Evolutionary conservation across 1,140 invertebrate species (phyloP).

Genomic region (Macrobrachium rosenbergii): DNA sequence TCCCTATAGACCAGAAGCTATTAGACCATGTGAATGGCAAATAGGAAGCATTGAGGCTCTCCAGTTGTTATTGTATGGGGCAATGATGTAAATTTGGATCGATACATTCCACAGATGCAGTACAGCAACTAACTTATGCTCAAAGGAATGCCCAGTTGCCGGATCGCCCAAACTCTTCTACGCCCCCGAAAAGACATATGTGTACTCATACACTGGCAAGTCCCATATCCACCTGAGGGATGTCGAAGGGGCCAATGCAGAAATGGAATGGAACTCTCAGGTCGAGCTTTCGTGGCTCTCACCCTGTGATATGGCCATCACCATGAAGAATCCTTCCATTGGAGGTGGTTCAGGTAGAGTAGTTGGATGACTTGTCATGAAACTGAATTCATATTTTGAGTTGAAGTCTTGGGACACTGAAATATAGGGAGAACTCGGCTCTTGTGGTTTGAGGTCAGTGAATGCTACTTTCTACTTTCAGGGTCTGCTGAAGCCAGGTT

Average conservation of each 20-base stretch:
- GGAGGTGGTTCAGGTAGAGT: too few species aligned
- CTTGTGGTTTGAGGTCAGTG: neutral
- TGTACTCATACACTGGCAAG: neutral
- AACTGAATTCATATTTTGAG: too few species aligned
- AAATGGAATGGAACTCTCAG: neutral
- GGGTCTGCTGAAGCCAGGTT: neutral
- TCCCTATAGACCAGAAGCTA: too few species aligned
- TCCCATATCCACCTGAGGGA: neutral
- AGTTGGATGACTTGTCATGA: too few species aligned
- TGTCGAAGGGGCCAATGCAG: neutral
- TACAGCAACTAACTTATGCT: neutral
- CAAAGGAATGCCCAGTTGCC: neutral
- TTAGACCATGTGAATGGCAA: too few species aligned
- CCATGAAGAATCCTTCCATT: neutral
- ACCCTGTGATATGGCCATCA: constrained; percentile 4
- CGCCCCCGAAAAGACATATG: neutral
- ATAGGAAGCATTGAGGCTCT: too few species aligned
- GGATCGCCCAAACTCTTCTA: constrained; percentile 4
- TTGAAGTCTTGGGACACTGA: too few species aligned
- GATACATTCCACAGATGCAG: too few species aligned
- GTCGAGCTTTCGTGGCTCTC: neutral
- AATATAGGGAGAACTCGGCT: too few species aligned
- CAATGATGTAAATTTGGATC: too few species aligned
- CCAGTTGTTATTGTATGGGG: too few species aligned
- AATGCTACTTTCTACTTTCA: too few species aligned